Percentiles rank a stretch among this genome's conserved stretches.
Evolutionary conservation across 2,888 invertebrate genomes (phyloP).

Genomic region (Scaeva pyrastri): DNA sequence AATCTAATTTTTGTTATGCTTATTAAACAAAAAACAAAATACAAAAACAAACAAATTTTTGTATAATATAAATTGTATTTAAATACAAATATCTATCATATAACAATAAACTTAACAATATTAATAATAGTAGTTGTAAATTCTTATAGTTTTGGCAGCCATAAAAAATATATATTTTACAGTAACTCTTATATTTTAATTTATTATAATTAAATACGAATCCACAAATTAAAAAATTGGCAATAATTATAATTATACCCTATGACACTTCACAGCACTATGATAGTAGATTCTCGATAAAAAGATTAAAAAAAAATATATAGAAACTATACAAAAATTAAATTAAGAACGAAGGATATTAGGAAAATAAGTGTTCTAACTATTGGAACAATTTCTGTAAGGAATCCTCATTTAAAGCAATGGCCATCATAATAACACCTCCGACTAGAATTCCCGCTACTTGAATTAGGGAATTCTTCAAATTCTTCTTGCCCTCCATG

Average conservation of each 20-base stretch:
- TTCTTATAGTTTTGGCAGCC: conserved; percentile 26
- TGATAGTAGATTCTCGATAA: conserved; percentile 59
- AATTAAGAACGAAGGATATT: not conserved
- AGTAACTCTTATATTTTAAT: conserved; percentile 21
- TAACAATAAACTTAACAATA: conserved; percentile 38
- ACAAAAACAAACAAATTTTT: not conserved
- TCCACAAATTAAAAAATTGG: not conserved
- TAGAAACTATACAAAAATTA: not conserved
- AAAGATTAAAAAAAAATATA: not conserved
- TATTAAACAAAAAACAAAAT: not conserved
- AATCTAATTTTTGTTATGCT: not conserved
- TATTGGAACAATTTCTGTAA: conserved; percentile 80
- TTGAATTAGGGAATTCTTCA: conserved; percentile 86
- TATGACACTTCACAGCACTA: conserved; percentile 70
- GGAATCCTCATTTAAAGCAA: conserved; percentile 89
- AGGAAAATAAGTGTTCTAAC: not conserved
- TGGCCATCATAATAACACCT: conserved; percentile 89
- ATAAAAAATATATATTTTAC: conserved; percentile 18
- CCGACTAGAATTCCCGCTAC: conserved; percentile 88
- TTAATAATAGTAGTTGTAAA: conserved; percentile 25
- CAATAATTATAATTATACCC: conserved; percentile 35
- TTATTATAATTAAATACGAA: conserved; percentile 26
- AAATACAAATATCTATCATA: not conserved
- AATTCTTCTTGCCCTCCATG: conserved; percentile 85
- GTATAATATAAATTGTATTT: not conserved